Percentiles rank a stretch among this genome's conserved stretches.
Conservation (phyloP, 2,113 vertebrate genomes). For the Corythaeola cristata region DNA sequence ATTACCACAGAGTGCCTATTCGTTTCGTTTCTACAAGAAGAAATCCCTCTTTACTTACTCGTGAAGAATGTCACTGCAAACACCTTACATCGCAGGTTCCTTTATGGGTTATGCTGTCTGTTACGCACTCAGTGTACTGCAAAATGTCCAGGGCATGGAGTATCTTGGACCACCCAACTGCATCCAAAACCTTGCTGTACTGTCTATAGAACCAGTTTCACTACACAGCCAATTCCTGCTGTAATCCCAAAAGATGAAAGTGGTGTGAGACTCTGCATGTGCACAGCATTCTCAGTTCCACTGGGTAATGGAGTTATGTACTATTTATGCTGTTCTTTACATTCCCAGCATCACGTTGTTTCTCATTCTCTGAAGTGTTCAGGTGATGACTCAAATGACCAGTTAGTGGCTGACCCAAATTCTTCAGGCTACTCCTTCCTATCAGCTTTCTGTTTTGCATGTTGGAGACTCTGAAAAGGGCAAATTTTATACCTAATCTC, state of each 20-base stretch:
- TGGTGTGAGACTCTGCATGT: not conserved
- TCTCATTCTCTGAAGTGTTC: not conserved
- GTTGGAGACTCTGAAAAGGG: not conserved
- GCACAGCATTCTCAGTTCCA: not conserved
- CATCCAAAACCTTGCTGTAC: not conserved
- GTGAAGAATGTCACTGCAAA: not conserved
- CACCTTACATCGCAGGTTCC: accelerated
- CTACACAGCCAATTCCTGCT: not conserved
- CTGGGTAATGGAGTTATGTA: accelerated
- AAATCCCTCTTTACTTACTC: not conserved
- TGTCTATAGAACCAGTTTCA: not conserved
- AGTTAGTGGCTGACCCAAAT: not conserved
- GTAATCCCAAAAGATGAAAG: not conserved
- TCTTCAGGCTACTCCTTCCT: not conserved
- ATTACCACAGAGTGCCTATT: not conserved
- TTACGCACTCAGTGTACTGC: not conserved
- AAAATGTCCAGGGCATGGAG: not conserved
- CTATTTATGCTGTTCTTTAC: not conserved
- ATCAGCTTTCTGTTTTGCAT: not conserved
- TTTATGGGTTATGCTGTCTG: not conserved
- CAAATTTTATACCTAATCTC: not conserved
- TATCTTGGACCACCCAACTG: not conserved
- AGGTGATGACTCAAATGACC: not conserved
- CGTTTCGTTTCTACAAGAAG: not conserved
- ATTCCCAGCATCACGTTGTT: not conserved